phyloP scores from a whole-genome alignment of 1,140 invertebrate species.

The Oryzaephilus surinamensis region DNA sequence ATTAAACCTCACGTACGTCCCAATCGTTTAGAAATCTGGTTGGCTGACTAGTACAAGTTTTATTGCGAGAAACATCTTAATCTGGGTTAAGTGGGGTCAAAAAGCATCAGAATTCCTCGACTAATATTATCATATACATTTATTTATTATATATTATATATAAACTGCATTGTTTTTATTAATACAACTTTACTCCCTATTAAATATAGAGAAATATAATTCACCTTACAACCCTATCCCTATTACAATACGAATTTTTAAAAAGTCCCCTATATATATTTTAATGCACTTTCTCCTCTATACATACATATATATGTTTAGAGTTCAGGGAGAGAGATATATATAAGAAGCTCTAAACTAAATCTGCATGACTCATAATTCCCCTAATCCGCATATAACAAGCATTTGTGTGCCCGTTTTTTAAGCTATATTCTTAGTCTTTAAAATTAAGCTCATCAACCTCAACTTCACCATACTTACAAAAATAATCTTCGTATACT shows the following conservation, averaged over 20 bases:
- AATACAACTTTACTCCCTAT: too few species aligned
- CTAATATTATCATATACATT: too few species aligned
- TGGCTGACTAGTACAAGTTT: constrained; percentile 8
- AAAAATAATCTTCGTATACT: constrained; percentile 7
- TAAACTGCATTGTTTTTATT: too few species aligned
- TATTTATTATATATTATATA: too few species aligned
- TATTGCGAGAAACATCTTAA: constrained; percentile 25
- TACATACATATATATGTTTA: too few species aligned
- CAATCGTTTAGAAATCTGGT: constrained; percentile 10
- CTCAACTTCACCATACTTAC: constrained; percentile 10
- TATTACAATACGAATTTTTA: constrained; percentile 10
- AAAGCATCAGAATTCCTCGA: constrained; percentile 32
- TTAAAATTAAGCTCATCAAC: constrained; percentile 20
- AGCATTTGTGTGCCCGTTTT: constrained; percentile 28
- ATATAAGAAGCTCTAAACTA: constrained; percentile 30
- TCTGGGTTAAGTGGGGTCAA: constrained; percentile 36
- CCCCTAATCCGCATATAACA: constrained; percentile 33
- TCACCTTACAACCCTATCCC: constrained; percentile 18
- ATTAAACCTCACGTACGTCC: constrained; percentile 2
- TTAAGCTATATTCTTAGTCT: constrained; percentile 26
- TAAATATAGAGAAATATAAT: too few species aligned
- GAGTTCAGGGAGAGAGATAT: too few species aligned
- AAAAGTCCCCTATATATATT: constrained; percentile 9
- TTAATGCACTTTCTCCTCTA: constrained; percentile 16
- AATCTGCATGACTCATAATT: constrained; percentile 31